Evolutionary conservation across 1,140 invertebrate species (phyloP).

Genomic region (Rhagoletis zephyria): DNA sequence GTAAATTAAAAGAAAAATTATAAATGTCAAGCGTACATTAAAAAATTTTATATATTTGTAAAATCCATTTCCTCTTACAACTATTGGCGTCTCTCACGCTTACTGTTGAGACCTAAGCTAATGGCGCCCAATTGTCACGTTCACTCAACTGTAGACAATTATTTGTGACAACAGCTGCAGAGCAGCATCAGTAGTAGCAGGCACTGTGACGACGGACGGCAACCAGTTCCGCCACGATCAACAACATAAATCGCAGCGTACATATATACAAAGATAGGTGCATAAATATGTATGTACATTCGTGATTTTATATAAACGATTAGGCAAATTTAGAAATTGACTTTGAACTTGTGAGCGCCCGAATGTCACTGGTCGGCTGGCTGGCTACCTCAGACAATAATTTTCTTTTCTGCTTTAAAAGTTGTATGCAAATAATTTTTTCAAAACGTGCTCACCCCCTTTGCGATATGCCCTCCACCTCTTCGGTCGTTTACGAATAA

Average conservation of each 20-base stretch:
- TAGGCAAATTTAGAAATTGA: constrained; percentile 29
- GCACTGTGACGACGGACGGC: neutral
- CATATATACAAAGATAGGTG: neutral
- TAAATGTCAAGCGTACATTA: neutral
- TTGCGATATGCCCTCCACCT: neutral
- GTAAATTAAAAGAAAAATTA: neutral
- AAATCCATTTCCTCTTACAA: neutral
- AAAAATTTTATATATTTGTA: neutral
- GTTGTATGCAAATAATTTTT: no score
- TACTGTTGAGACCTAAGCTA: neutral
- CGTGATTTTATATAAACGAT: constrained; percentile 27
- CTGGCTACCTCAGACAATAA: neutral
- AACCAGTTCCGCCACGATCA: constrained; percentile 26
- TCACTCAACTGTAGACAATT: constrained; percentile 46
- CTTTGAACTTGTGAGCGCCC: constrained; percentile 33
- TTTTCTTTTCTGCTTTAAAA: neutral
- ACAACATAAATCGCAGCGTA: neutral
- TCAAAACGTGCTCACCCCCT: neutral
- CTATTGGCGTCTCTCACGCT: neutral
- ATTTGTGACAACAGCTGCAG: constrained; percentile 36
- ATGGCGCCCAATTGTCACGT: constrained; percentile 50
- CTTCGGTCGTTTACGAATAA: neutral
- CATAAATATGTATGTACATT: no score
- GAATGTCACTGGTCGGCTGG: neutral
- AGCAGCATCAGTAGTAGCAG: no score